Evolutionary conservation across 1,140 invertebrate genomes (phyloP).

Genomic region (Lamellibrachia luymesi): DNA sequence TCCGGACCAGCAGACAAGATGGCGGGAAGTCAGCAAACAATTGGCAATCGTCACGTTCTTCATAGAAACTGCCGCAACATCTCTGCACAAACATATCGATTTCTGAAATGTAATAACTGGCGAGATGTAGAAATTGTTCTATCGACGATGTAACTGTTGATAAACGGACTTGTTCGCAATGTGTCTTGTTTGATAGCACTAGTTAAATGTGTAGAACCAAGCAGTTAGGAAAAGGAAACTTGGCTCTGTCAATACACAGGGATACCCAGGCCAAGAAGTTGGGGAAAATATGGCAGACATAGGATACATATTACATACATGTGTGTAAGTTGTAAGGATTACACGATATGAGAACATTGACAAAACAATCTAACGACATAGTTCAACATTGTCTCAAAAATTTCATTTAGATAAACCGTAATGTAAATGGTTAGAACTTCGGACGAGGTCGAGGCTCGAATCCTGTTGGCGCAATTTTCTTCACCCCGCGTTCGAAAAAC

Average conservation of each 20-base stretch:
- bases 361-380: neutral
- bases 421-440: too few species aligned
- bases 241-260: too few species aligned
- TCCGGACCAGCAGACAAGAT: neutral
- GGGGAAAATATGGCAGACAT: too few species aligned
- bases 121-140: neutral
- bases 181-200: neutral
- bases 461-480: too few species aligned
- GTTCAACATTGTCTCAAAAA: neutral
- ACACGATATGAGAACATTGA: neutral
- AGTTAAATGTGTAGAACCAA: neutral
- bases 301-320: too few species aligned
- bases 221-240: neutral
- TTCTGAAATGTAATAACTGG: neutral
- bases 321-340: too few species aligned
- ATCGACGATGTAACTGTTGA: neutral
- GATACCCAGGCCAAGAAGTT: too few species aligned
- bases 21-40: slow-evolving; percentile 1
- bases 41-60: slow-evolving; percentile 13
- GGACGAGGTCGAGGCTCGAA: too few species aligned
- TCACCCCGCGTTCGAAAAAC: too few species aligned
- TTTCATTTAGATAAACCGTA: too few species aligned
- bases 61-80: slow-evolving; percentile 17
- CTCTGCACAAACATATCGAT: neutral
- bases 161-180: neutral